Base-by-base conservation (phyloP, 2,888 invertebrate species). In the Deilephila porcellus region DNA sequence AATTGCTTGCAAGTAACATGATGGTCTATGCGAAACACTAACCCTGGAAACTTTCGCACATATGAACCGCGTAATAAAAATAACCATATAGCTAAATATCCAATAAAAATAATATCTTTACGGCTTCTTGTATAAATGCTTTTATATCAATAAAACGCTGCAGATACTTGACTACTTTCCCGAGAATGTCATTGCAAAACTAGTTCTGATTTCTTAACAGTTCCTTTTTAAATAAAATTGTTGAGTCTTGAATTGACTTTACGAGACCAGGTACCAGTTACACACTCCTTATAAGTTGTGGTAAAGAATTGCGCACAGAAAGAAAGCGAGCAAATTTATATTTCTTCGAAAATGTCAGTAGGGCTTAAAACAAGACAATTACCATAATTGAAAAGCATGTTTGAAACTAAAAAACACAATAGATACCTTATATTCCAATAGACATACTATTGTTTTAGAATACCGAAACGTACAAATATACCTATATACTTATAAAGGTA, bases 191-290 rank as follows among this genome's bases (percentile, higher is more conserved):
- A 81, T 81, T 79, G 78, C 76, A 60, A 81, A 83, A 85, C 84
- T 79, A 74, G 85, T 86, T 86, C 76, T 71, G 81, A 84, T 85
- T 84, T 86, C 85, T 83, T 85, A 76, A 75, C 78, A 74, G 71
- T 67, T 67, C 52, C 45, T 52, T 52, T 74, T 76, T 75, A 77
- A 71, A 73, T 75, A 76, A 71, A 76, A n/a, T 37, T 25, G 25
- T 67, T 5, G 52, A 29, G 14, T 67, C 52, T 67, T 52, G 67
- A 67, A 52, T 25, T 67, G 45, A 25, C 67, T 67, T 20, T 64
- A 20, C 11, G 25, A 45, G 67, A 67, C 17, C 25, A 25, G 52
- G 45, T 25, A 17, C 14, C 45, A 25, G 52, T 25, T 67, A 67
- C 14, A 45, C 25, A 25, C 7, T 67, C 45, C 52, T 45, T 52